These are phyloP conservation scores for Pristionchus maxplancki DNA, from an alignment of 2,888 invertebrate species.

Conservation along the genomic window DNA sequence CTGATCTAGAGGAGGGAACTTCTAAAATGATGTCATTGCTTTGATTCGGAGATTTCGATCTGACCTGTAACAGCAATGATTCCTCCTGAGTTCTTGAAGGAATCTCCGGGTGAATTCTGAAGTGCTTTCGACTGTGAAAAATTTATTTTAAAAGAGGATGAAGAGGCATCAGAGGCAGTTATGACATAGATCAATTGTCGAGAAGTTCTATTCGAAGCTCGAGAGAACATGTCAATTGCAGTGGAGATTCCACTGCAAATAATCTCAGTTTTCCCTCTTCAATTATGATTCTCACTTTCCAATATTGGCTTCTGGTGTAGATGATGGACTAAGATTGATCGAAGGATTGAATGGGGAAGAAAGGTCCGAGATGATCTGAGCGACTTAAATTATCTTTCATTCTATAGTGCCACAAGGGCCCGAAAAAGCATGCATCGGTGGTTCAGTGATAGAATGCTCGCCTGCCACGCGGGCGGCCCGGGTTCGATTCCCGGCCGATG, in stretches of 20 bases:
- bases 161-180: background rate
- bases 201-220: background rate
- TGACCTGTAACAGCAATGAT: slow-evolving; percentile 4
- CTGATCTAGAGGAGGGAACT: background rate
- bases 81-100: background rate
- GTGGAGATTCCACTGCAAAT: background rate
- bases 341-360: background rate
- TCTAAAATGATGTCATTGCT: background rate
- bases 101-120: background rate
- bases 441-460: slow-evolving; percentile 76
- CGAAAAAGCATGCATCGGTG: slow-evolving; percentile 48
- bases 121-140: background rate
- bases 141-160: background rate
- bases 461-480: slow-evolving; percentile 76
- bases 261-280: no score
- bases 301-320: background rate
- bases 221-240: background rate
- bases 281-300: background rate
- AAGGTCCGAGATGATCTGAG: background rate
- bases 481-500: slow-evolving; percentile 73
- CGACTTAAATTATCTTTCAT: background rate
- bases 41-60: background rate
- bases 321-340: background rate
- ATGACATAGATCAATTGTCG: slow-evolving; percentile 20
- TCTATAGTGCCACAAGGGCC: background rate